Base-by-base conservation (phyloP, 2,113 vertebrate species). In the Gymnorhina tibicen region DNA sequence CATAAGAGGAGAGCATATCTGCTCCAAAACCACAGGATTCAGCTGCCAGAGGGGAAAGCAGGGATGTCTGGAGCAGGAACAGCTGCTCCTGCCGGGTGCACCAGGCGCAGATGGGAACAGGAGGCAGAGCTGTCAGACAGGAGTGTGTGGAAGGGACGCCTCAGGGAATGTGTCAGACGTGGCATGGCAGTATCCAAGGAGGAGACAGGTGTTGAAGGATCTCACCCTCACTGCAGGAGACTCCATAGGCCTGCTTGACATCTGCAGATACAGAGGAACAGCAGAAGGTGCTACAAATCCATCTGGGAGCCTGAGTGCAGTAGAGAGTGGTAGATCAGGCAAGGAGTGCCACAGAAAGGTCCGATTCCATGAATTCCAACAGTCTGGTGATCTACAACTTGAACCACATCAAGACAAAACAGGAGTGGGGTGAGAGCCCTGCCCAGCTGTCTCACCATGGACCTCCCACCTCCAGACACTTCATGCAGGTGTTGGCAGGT, bases 1-100 rank as follows among this genome's bases (percentile, higher is more conserved):
- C 17, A 6, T 1, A 37, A 7, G 1, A 28, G 26, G 22, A 74
- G 17, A 58, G 10, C 9, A 3, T 5, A 39, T 35, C 35, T 79
- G 26, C 68, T 67, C 55, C 60, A 17, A 19, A 8, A 13, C 5
- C 49, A 4, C 1, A 24, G 35, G 18, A 30, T 70, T 78, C 59
- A 53, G 10, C 32, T 77, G 15, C 39, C 1, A 0, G 14, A 30
- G 44, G 6, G 32, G 5, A 67, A 20, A 2, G 0, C 2, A n/a
- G 11, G 41, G 22, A 37, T 46, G 2, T 24, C 33, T 26, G 63
- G 27, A 63, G 28, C 55, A 72, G 72, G 46, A 42, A 4, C 37
- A 69, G 46, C 37, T 80, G 27, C 30, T 92, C 30, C 74, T 78
- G 64, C 46, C 2, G 24, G 11, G 37, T 27, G 42, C 64, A 37